phyloP scores from a whole-genome alignment of 2,113 vertebrate species.

The Charadrius vociferus region DNA sequence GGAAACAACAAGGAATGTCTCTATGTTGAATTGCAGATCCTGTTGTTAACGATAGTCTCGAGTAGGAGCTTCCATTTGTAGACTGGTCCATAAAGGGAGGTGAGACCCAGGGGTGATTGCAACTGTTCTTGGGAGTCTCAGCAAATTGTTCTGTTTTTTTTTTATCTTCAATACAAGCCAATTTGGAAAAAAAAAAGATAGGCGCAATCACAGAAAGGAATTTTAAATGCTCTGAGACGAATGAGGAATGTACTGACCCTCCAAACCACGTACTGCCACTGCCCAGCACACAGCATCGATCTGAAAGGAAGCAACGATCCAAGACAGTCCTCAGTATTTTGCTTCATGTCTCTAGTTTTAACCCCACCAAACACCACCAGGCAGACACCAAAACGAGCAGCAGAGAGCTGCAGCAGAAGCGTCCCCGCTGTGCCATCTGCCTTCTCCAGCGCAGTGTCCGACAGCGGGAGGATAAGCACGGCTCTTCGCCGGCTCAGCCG shows the following conservation, averaged over 20 bases:
- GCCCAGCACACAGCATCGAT: no score
- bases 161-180: not conserved
- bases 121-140: not conserved
- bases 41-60: not conserved
- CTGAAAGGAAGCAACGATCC: not conserved
- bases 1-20: not conserved
- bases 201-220: not conserved
- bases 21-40: not conserved
- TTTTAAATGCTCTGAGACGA: not conserved
- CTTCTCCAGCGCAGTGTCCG: not conserved
- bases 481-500: not conserved
- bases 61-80: not conserved
- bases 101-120: not conserved
- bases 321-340: not conserved
- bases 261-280: accelerated
- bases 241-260: not conserved
- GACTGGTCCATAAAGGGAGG: not conserved
- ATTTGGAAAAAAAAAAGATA: not conserved
- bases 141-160: not conserved
- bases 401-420: not conserved
- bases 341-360: not conserved
- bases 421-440: accelerated
- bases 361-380: not conserved
- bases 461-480: not conserved
- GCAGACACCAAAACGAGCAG: not conserved